Evolutionary conservation across 1,140 invertebrate genomes (phyloP).

Genomic region (Drosophila tani): DNA sequence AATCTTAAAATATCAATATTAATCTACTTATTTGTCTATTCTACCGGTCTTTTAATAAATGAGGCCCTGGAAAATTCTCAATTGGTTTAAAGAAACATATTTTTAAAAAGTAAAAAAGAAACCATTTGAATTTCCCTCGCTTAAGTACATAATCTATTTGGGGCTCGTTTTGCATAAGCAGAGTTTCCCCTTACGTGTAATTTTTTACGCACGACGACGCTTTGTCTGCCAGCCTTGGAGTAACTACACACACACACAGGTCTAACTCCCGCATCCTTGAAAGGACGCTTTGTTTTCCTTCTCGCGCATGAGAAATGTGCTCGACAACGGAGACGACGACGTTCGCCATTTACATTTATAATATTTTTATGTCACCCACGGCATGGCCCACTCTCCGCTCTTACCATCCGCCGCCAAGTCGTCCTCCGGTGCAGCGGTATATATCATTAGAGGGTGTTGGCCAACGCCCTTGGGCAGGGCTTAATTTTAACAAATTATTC

Average conservation of each 20-base stretch:
- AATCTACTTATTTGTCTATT: too few relatives aligned
- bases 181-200: slow-evolving; percentile 24
- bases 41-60: too few relatives aligned
- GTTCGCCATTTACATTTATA: slow-evolving; percentile 62
- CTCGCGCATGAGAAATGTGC: slow-evolving; percentile 62
- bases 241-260: slow-evolving; percentile 17
- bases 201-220: slow-evolving; percentile 43
- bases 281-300: slow-evolving; percentile 51
- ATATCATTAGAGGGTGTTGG: slow-evolving; percentile 60
- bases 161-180: slow-evolving; percentile 29
- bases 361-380: slow-evolving; percentile 48
- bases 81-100: neutral
- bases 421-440: slow-evolving; percentile 24
- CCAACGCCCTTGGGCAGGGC: slow-evolving; percentile 50
- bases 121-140: neutral
- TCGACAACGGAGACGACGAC: slow-evolving; percentile 27
- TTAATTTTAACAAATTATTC: slow-evolving; percentile 78
- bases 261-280: slow-evolving; percentile 25
- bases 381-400: neutral
- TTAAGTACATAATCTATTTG: slow-evolving; percentile 29
- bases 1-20: too few relatives aligned
- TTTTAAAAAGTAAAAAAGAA: neutral
- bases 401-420: neutral
- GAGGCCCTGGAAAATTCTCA: too few relatives aligned
- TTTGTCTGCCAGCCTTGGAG: slow-evolving; percentile 62